Evolutionary conservation across 37 sponge, comb jelly and placozoan genomes (phyloP), one percentile per base, ranked within the genome.

Genomic region (Aphrocallistes beatrix): DNA sequence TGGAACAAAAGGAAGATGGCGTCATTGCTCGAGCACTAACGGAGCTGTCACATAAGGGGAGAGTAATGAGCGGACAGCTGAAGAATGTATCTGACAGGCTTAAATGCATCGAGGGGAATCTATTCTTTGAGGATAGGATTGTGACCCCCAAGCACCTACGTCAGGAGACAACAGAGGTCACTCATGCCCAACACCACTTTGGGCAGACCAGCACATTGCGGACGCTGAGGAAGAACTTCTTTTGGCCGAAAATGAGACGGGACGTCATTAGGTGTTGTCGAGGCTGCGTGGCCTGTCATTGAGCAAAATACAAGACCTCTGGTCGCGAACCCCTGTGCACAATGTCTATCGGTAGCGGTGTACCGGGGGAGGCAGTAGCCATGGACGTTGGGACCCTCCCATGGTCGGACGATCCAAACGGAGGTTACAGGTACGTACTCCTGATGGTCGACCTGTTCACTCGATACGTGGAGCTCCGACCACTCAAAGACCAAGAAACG

Each of bases 371-470:
- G n/a, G 75, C 75, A 60, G 45, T 42, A 13, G 75, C 75, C 1
- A 60, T 60, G 75, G 75, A 60, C n/a, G n/a, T 60, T 60, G 75
- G 75, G 75, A 60, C 75, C 1, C 75, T 60, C 34, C 75, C 75
- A 6, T 60, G 75, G 75, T 25, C 75, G 32, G 34, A 60, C 75
- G 75, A 60, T 60, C 28, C 10, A 13, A 25, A 30, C 75, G 10
- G 28, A 28, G 75, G 75, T 8, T 60, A 60, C 21, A 60, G 75
- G n/a, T 60, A 60, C 21, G 10, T 60, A 25, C 75, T 60, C 10
- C n/a, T 60, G 75, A 60, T 60, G 75, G 75, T 60, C 21, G 75
- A 60, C 8, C 75, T 60, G 6, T 60, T 28, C n/a, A 60, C 75
- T 25, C 75, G 75, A 19, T 60, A 60, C 34, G 75, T 60, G 6